Conservation (phyloP, 1,140 invertebrate species). For the Amyelois transitella region DNA sequence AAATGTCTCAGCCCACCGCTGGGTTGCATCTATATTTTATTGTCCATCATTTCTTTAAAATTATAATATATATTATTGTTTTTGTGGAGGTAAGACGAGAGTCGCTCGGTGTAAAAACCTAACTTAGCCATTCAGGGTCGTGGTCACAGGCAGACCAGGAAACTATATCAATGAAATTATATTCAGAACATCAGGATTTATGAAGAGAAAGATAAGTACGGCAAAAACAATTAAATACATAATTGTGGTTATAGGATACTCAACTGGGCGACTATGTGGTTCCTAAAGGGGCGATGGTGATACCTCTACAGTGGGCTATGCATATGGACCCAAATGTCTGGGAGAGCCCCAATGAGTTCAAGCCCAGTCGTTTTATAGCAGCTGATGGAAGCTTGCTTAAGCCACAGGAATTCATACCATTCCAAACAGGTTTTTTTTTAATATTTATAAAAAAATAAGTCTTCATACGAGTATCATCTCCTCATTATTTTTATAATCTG, state of each 20-base stretch:
- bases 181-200: background rate
- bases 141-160: too few species aligned
- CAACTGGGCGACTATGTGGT: conserved; percentile 77
- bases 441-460: background rate
- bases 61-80: too few species aligned
- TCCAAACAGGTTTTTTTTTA: conserved; percentile 79
- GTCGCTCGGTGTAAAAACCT: too few species aligned
- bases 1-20: too few species aligned
- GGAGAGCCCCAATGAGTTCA: conserved; percentile 82
- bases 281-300: conserved; percentile 75
- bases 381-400: conserved; percentile 78
- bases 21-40: too few species aligned
- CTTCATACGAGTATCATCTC: too few species aligned
- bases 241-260: conserved; percentile 73
- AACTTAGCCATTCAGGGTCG: too few species aligned
- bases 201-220: too few species aligned
- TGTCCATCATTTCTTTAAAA: too few species aligned
- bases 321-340: conserved; percentile 85
- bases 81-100: too few species aligned
- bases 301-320: conserved; percentile 88
- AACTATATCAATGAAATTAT: too few species aligned
- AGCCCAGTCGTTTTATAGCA: conserved; percentile 83
- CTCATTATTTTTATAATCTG: too few species aligned
- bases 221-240: background rate
- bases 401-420: conserved; percentile 86